Evolutionary conservation across 2,797 vertebrate genomes (phyloP), one percentile per base, ranked within the genome.

Genomic region (Pempheris klunzingeri): DNA sequence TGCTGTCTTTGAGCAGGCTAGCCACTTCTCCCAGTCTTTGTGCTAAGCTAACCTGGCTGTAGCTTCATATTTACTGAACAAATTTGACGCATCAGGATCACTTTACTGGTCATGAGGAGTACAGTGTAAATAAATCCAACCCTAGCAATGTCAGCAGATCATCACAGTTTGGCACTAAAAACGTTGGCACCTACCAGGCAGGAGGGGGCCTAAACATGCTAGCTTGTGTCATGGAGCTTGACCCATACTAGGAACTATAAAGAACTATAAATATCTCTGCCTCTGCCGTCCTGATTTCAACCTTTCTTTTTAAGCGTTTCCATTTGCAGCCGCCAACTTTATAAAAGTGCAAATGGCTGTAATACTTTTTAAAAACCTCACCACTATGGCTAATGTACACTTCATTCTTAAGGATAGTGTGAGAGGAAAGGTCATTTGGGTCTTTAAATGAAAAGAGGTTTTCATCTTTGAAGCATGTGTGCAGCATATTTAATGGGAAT

Each of bases 381-480:
- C 22, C 41, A 43, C 28, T 30, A 5, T 24, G 22, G 10, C 47
- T 60, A 26, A 73, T 64, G 64, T 34, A 7, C 41, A 41, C 28
- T 39, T 53, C 52, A 79, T 47, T 57, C 30, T 44, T 5, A 17
- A 15, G 49, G 60, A 55, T 7, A 68, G 41, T 36, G 65, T 5
- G 1, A 22, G 28, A 57, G n/a, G 28, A 60, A 74, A 71, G 74
- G 65, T 46, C 57, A 62, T 14, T 15, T 44, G 66, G 44, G 44
- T 71, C 53, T 59, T 55, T 72, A 38, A 62, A 67, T 74, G 70
- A 34, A 54, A 59, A 67, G 32, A 7, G n/a, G 12, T 28, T 75
- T 76, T 72, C 11, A 28, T 57, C 63, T 73, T 67, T 75, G 20
- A 73, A 22, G 60, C 41, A 4, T 60, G 30, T 67, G 55, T 52